These are phyloP conservation scores for Lycocerus yunnanus DNA, from an alignment of 2,888 invertebrate species.

Conservation along the genomic window DNA sequence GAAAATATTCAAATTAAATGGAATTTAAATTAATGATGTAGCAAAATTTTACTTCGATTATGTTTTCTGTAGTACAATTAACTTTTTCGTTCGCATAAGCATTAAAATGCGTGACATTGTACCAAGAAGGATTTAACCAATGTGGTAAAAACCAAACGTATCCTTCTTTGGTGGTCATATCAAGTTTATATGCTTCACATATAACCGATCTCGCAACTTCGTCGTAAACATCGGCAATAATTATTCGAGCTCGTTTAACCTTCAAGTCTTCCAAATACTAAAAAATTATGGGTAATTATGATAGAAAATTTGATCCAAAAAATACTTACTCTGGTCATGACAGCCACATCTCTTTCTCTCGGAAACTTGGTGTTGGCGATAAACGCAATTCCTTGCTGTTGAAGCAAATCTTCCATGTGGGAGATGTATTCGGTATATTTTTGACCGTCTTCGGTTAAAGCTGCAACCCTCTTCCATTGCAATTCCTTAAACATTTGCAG, in stretches of 20 bases:
- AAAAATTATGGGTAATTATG: conserved; percentile 34
- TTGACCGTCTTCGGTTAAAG: conserved; percentile 79
- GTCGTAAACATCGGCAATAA: conserved; percentile 81
- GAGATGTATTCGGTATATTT: conserved; percentile 79
- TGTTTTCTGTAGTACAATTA: conserved; percentile 65
- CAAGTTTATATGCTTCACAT: conserved; percentile 76
- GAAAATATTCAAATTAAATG: conserved; percentile 21
- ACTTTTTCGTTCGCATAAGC: conserved; percentile 50
- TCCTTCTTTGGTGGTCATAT: conserved; percentile 72
- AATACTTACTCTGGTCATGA: conserved; percentile 64
- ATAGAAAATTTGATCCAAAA: neutral
- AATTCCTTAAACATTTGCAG: conserved; percentile 62
- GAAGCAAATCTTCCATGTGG: conserved; percentile 68
- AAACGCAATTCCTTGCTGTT: conserved; percentile 66
- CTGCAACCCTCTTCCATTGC: conserved; percentile 74
- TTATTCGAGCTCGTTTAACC: conserved; percentile 70
- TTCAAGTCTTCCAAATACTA: conserved; percentile 70
- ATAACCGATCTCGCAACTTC: conserved; percentile 74
- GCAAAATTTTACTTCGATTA: conserved; percentile 57
- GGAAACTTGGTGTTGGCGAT: conserved; percentile 73
- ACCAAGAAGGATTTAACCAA: conserved; percentile 70
- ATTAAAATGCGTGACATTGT: conserved; percentile 62
- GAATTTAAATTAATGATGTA: neutral
- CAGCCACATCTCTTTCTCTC: conserved; percentile 58
- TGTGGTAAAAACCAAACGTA: conserved; percentile 87